phyloP scores from a whole-genome alignment of 2,797 vertebrate species.

The Xiphophorus birchmanni region DNA sequence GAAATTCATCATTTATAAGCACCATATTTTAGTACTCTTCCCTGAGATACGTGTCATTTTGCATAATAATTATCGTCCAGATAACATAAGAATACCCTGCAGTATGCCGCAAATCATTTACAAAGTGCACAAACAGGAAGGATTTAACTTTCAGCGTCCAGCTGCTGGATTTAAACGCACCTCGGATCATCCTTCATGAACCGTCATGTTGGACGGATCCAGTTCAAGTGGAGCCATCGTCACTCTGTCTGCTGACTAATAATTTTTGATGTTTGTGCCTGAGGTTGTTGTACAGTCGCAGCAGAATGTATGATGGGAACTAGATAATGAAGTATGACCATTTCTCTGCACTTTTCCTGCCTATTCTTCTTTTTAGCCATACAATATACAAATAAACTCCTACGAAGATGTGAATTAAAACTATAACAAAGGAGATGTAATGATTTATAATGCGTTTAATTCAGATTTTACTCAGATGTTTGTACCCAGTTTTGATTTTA shows the following conservation, averaged over 20 bases:
- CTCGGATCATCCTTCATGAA: background rate
- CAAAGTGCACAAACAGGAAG: background rate
- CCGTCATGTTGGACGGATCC: background rate
- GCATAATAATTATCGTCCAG: background rate
- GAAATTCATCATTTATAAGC: background rate
- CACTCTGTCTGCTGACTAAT: background rate
- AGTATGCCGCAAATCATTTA: background rate
- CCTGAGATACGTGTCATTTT: background rate
- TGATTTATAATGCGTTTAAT: background rate
- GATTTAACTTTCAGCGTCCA: background rate
- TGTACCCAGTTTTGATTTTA: background rate
- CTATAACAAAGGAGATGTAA: background rate
- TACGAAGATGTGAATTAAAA: background rate
- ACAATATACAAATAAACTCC: background rate
- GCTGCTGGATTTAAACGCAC: background rate
- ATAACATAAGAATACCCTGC: background rate
- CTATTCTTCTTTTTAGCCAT: background rate
- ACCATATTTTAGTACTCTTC: background rate
- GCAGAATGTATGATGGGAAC: background rate
- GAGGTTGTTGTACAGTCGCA: background rate
- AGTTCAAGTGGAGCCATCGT: background rate
- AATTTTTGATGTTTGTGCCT: background rate
- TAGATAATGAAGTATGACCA: background rate
- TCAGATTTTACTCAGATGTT: background rate
- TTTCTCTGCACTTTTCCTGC: background rate